Evolutionary conservation across 2,113 vertebrate species (phyloP).

Genomic region (Xenopus laevis): DNA sequence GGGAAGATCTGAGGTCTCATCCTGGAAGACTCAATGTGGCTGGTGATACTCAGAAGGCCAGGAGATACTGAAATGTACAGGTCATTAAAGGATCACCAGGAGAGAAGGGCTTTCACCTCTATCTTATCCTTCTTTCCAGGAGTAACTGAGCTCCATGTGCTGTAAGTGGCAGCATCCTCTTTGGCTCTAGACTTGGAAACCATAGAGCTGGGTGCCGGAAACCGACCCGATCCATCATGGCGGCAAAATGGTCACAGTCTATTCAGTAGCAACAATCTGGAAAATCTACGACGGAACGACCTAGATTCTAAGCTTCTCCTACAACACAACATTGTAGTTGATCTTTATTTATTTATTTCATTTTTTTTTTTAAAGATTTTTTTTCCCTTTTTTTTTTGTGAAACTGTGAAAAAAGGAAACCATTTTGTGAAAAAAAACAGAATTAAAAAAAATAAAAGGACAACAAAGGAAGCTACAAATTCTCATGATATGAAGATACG

Average conservation of each 20-base stretch:
- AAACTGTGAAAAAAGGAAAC: slow-evolving; percentile 41
- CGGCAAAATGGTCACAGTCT: slow-evolving; percentile 13
- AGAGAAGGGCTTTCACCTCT: slow-evolving; percentile 14
- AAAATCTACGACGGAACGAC: slow-evolving; percentile 16
- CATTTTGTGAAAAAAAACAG: slow-evolving; percentile 29
- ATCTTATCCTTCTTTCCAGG: slow-evolving; percentile 31
- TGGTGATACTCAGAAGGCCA: slow-evolving; percentile 38
- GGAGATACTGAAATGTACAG: slow-evolving; percentile 21
- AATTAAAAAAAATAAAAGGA: slow-evolving; percentile 26
- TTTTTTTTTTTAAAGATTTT: background rate
- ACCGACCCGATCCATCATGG: background rate
- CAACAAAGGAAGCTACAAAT: slow-evolving; percentile 34
- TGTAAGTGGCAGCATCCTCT: slow-evolving; percentile 14
- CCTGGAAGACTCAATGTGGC: slow-evolving; percentile 42
- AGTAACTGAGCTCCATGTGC: slow-evolving; percentile 18
- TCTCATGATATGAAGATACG: slow-evolving; percentile 34
- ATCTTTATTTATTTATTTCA: no score
- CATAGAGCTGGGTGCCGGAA: background rate
- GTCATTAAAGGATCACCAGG: slow-evolving; percentile 29
- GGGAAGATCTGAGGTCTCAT: slow-evolving; percentile 23
- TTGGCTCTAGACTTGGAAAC: slow-evolving; percentile 23
- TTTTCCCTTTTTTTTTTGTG: background rate
- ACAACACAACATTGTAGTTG: slow-evolving; percentile 17
- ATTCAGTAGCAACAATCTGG: slow-evolving; percentile 7
- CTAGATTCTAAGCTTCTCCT: background rate